phyloP scores from a whole-genome alignment of 2,797 vertebrate genomes.

The Hydrolagus colliei region DNA sequence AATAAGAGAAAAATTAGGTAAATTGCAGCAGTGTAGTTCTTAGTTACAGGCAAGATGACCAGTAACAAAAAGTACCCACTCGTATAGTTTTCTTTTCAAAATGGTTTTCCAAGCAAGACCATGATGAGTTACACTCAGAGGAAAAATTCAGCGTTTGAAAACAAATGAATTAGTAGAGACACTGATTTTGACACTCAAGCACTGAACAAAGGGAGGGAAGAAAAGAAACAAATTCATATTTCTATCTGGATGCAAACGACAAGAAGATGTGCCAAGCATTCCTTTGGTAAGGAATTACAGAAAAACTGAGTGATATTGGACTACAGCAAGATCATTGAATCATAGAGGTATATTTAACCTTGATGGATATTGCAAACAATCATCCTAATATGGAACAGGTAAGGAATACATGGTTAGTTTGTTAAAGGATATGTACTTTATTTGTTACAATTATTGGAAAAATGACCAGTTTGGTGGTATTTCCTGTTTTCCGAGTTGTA shows the following conservation, averaged over 20 bases:
- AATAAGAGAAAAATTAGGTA: no score
- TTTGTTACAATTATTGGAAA: no score
- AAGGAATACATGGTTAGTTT: constrained; percentile 7
- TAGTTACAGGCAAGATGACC: background rate
- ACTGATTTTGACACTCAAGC: background rate
- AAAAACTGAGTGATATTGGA: background rate
- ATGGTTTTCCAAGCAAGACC: background rate
- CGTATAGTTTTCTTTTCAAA: background rate
- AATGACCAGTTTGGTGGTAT: no score
- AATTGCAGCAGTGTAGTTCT: background rate
- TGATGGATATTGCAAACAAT: constrained; percentile 1
- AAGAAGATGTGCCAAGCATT: background rate
- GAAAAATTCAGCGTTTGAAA: background rate
- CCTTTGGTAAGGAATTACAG: background rate
- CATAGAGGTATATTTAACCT: background rate
- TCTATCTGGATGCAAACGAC: background rate
- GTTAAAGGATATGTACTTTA: background rate
- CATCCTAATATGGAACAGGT: background rate
- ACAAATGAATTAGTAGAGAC: background rate
- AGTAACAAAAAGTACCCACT: background rate
- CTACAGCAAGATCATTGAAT: background rate
- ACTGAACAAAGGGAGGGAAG: background rate
- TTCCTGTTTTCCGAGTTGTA: no score
- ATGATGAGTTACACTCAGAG: background rate
- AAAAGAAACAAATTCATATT: background rate